Conservation (phyloP, 2,888 invertebrate genomes). For the Geophilus truncorum region DNA sequence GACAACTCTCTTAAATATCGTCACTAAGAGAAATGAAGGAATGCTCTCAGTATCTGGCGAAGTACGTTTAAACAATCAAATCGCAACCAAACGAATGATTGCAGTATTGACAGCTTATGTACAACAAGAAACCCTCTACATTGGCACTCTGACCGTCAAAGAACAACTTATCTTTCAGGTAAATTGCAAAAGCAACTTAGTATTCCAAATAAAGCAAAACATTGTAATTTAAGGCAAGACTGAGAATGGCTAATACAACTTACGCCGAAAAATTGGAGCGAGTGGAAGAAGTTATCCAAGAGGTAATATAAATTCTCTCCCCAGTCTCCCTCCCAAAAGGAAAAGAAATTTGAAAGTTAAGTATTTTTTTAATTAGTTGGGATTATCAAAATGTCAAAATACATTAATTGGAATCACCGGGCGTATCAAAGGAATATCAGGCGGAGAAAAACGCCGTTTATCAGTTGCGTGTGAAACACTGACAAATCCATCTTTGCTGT, state of each 20-base stretch:
- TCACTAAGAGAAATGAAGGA: slow-evolving; percentile 60
- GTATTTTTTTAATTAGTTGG: slow-evolving; percentile 59
- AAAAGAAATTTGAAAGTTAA: no score
- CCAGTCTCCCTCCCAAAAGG: no score
- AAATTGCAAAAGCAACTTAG: not conserved
- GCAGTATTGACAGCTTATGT: slow-evolving; percentile 82
- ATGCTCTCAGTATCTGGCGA: slow-evolving; percentile 47
- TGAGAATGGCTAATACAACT: slow-evolving; percentile 76
- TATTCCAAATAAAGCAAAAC: slow-evolving; percentile 60
- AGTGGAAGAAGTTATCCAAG: slow-evolving; percentile 78
- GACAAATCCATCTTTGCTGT: slow-evolving; percentile 89
- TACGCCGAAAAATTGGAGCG: slow-evolving; percentile 67
- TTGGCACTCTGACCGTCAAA: slow-evolving; percentile 79
- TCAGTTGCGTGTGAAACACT: slow-evolving; percentile 95
- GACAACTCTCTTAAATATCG: slow-evolving; percentile 83
- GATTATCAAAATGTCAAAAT: slow-evolving; percentile 80
- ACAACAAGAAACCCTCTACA: slow-evolving; percentile 89
- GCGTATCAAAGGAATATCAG: slow-evolving; percentile 83
- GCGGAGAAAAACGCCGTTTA: slow-evolving; percentile 90
- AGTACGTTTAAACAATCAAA: slow-evolving; percentile 63
- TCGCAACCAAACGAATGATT: slow-evolving; percentile 61
- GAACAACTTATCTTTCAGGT: slow-evolving; percentile 46
- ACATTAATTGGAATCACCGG: slow-evolving; percentile 87
- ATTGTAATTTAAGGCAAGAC: slow-evolving; percentile 62
- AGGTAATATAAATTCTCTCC: no score